Conservation (phyloP, 2,113 vertebrate species). For the Eublepharis macularius region DNA sequence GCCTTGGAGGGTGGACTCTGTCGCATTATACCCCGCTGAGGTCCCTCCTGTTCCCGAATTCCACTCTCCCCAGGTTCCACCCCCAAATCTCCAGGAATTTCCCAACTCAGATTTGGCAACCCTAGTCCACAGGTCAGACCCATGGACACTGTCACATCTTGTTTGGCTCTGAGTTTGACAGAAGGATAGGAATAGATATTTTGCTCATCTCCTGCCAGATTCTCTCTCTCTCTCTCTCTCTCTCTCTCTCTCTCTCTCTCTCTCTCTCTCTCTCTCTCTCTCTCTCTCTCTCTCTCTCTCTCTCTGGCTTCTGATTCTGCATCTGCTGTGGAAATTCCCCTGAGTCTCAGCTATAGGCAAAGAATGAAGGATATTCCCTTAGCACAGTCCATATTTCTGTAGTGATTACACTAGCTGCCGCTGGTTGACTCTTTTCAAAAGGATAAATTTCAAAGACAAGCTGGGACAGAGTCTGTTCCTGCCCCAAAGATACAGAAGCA, state of each 20-base stretch:
- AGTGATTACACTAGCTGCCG: neutral
- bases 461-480: neutral
- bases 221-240: no score
- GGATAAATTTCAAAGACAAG: constrained; percentile 28
- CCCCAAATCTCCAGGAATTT: no score
- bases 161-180: neutral
- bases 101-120: no score
- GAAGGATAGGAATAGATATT: neutral
- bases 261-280: neutral
- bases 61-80: no score
- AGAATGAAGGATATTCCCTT: constrained; percentile 25
- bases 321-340: neutral
- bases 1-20: no score
- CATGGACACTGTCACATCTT: no score
- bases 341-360: constrained; percentile 8
- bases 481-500: neutral
- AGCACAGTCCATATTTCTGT: constrained; percentile 13
- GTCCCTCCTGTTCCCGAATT: no score
- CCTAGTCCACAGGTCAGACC: no score
- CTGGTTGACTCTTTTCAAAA: constrained; percentile 30
- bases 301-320: neutral
- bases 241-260: neutral
- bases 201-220: neutral
- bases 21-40: no score
- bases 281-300: no score